Conservation (phyloP, 2,113 vertebrate genomes). For the Leptosomus discolor region DNA sequence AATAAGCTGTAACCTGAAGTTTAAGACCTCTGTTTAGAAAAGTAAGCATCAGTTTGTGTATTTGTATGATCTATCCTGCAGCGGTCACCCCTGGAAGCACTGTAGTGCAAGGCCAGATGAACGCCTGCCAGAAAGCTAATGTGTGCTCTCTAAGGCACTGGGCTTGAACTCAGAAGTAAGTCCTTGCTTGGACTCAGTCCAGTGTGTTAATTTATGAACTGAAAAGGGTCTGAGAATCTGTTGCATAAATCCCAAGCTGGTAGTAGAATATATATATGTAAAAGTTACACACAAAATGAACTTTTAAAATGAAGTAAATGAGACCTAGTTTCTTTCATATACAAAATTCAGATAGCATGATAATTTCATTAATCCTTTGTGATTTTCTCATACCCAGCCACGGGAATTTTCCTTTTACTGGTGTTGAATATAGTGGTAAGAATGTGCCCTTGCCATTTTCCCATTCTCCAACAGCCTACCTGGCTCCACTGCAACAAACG, state of each 20-base stretch:
- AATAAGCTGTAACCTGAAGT: not conserved
- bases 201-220: slow-evolving; percentile 1
- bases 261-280: not conserved
- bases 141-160: not conserved
- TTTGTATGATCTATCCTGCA: not conserved
- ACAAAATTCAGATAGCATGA: not conserved
- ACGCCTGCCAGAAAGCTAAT: not conserved
- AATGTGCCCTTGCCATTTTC: not conserved
- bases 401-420: not conserved
- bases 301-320: not conserved
- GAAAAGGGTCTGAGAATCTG: not conserved
- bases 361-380: not conserved
- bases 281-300: not conserved
- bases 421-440: not conserved
- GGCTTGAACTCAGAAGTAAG: not conserved
- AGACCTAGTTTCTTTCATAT: not conserved
- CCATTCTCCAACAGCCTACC: not conserved
- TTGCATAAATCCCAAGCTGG: not conserved
- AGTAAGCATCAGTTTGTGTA: not conserved
- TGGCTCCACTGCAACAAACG: not conserved
- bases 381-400: not conserved
- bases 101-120: not conserved
- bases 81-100: not conserved
- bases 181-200: not conserved
- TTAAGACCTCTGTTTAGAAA: slow-evolving; percentile 1